Percentiles rank a stretch among this genome's conserved stretches.
phyloP scores from a whole-genome alignment of 1,140 invertebrate genomes.

The Pseudomyrmex sp. region DNA sequence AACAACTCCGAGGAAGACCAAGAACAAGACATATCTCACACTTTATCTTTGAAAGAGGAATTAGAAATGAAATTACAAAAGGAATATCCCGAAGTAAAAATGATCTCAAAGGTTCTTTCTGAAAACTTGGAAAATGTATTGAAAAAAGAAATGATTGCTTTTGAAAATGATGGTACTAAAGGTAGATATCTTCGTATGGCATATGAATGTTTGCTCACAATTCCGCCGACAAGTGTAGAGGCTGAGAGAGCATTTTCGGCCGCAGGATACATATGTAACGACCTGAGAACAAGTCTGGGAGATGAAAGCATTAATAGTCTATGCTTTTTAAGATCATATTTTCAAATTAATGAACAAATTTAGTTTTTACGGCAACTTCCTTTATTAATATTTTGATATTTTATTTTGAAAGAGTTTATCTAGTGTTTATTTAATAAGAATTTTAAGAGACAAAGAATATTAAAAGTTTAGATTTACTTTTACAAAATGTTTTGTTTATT shows the following conservation, averaged over 20 bases:
- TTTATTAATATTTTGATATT: slow-evolving; percentile 1
- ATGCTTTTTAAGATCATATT: slow-evolving; percentile 60
- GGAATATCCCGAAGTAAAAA: slow-evolving; percentile 4
- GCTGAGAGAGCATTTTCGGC: slow-evolving; percentile 71
- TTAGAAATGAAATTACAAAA: slow-evolving; percentile 39
- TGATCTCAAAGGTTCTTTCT: slow-evolving; percentile 29
- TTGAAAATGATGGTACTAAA: slow-evolving; percentile 64
- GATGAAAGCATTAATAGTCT: slow-evolving; percentile 56
- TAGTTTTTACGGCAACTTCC: background rate
- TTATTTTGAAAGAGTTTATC: background rate
- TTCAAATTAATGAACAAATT: slow-evolving; percentile 51
- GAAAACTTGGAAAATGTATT: slow-evolving; percentile 47
- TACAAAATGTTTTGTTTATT: background rate
- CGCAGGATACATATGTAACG: slow-evolving; percentile 62
- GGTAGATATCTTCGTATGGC: slow-evolving; percentile 62
- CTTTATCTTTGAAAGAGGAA: slow-evolving; percentile 38
- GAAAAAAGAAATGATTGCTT: slow-evolving; percentile 62
- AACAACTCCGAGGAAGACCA: slow-evolving; percentile 10
- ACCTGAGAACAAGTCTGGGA: slow-evolving; percentile 33
- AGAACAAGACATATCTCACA: slow-evolving; percentile 30
- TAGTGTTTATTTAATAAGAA: background rate
- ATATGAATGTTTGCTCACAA: slow-evolving; percentile 68
- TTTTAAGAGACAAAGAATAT: background rate
- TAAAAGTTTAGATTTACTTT: background rate
- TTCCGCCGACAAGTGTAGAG: slow-evolving; percentile 69